A percentile compares a stretch with the other conserved stretches of the same genome.
Evolutionary conservation across 2,113 vertebrate genomes (phyloP).

Genomic region (Vidua macroura): DNA sequence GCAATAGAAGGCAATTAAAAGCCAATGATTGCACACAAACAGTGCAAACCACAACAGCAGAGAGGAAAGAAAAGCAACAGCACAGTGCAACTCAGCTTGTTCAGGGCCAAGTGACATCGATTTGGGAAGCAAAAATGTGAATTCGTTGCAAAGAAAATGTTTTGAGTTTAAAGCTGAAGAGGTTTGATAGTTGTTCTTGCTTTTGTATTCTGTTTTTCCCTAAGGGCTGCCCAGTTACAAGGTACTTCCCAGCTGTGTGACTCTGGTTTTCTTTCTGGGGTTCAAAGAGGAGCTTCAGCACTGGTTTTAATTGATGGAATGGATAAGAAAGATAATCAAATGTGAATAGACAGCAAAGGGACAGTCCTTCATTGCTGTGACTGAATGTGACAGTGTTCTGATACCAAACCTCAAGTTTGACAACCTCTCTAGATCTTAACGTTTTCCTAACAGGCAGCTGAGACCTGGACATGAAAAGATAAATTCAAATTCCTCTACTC

Average conservation of each 20-base stretch:
- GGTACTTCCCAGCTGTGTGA: conserved; percentile 13
- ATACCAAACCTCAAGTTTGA: background rate
- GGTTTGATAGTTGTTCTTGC: background rate
- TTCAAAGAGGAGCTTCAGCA: background rate
- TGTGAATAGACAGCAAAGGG: background rate
- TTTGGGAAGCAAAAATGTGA: conserved; percentile 22
- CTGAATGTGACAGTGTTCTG: background rate
- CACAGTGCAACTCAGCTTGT: background rate
- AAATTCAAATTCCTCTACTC: background rate
- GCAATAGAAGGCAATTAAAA: conserved; percentile 73
- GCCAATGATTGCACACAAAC: conserved; percentile 62
- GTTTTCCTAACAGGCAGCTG: background rate
- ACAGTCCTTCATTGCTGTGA: background rate
- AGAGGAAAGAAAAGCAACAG: conserved; percentile 44
- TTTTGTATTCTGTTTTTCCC: conserved; percentile 3
- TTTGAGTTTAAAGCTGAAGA: conserved; percentile 16
- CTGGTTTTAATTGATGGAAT: background rate
- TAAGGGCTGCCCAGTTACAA: background rate
- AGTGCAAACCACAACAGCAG: conserved; percentile 48
- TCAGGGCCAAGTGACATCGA: conserved; percentile 15
- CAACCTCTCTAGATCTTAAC: background rate
- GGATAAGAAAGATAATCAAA: background rate
- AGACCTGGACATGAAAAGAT: background rate
- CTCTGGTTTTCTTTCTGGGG: background rate
- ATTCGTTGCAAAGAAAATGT: conserved; percentile 31